Conservation (phyloP, 2,113 vertebrate species). For the Chaetops frenatus region DNA sequence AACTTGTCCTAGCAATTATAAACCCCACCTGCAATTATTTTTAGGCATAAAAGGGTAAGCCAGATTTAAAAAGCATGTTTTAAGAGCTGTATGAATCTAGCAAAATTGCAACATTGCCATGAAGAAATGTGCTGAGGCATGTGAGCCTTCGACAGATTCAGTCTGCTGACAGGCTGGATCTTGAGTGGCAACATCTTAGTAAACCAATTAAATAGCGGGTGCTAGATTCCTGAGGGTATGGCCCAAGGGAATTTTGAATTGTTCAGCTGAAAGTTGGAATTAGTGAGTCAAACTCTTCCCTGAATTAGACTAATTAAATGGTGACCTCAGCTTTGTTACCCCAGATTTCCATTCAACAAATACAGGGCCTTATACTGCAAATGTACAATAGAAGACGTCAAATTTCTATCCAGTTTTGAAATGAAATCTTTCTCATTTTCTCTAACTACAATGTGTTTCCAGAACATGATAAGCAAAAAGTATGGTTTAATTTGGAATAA, state of each 20-base stretch:
- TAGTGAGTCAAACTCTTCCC: slow-evolving; percentile 19
- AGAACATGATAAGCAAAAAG: neutral
- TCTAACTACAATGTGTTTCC: neutral
- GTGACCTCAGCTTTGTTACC: slow-evolving; percentile 12
- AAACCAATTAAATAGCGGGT: slow-evolving; percentile 42
- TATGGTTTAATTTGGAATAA: neutral
- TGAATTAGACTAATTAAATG: neutral
- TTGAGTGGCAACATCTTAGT: slow-evolving; percentile 25
- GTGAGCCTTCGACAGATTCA: neutral
- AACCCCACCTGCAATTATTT: slow-evolving; percentile 55
- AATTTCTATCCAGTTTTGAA: neutral
- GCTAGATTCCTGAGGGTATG: neutral
- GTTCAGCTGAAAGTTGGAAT: slow-evolving; percentile 30
- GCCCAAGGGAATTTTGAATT: neutral
- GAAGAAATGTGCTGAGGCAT: slow-evolving; percentile 50
- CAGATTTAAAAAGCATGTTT: slow-evolving; percentile 12
- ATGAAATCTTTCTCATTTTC: neutral
- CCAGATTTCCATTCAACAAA: neutral
- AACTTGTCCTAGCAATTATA: slow-evolving; percentile 36
- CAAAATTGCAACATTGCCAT: slow-evolving; percentile 26
- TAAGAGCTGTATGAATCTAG: neutral
- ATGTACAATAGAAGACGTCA: neutral
- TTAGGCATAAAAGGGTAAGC: slow-evolving; percentile 27
- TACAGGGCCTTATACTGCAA: neutral
- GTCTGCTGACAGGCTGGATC: slow-evolving; percentile 39